These are phyloP conservation scores for Eupithecia subfuscata DNA, from an alignment of 2,888 invertebrate genomes.

Conservation along the genomic window DNA sequence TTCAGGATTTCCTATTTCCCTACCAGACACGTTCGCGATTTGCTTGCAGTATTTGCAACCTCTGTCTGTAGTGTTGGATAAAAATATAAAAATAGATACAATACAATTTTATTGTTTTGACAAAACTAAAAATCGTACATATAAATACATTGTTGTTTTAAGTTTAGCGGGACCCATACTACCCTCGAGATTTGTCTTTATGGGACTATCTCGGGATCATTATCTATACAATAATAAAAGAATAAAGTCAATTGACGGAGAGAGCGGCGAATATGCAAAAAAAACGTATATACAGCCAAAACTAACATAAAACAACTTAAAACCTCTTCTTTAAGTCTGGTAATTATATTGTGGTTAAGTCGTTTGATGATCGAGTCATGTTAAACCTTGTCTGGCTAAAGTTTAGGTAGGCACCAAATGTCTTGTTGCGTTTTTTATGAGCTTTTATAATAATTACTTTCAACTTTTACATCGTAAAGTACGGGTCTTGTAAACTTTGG, in stretches of 20 bases:
- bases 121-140: not conserved
- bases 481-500: conserved; percentile 22
- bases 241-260: not conserved
- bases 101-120: not conserved
- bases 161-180: too few species aligned
- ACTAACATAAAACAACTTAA: too few species aligned
- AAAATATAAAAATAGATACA: conserved; percentile 3
- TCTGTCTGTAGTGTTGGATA: conserved; percentile 19
- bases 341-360: not conserved
- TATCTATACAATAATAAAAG: not conserved
- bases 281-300: too few species aligned
- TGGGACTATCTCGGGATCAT: not conserved
- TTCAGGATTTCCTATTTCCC: conserved; percentile 39
- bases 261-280: too few species aligned
- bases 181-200: not conserved
- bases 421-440: not conserved
- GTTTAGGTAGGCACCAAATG: not conserved
- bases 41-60: conserved; percentile 32
- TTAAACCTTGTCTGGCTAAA: not conserved
- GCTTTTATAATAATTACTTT: not conserved
- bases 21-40: conserved; percentile 34
- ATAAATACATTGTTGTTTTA: too few species aligned
- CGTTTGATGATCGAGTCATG: not conserved
- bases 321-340: not conserved
- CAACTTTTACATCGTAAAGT: conserved; percentile 19